Evolutionary conservation across 2,797 vertebrate species (phyloP), one percentile per base, ranked within the genome.

Genomic region (Sebastes cheni): DNA sequence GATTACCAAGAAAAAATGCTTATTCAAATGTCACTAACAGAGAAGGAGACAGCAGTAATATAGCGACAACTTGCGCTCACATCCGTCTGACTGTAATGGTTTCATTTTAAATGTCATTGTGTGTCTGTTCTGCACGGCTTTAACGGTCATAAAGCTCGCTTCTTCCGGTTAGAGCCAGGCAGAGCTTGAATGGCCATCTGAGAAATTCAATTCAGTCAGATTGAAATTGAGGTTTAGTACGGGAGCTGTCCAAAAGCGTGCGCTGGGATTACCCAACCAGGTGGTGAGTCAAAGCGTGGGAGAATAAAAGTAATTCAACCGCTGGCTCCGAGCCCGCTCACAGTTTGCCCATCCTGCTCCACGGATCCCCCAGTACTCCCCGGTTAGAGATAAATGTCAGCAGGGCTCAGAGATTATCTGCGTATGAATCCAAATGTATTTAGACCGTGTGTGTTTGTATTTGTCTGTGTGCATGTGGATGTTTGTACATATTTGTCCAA

Each of bases 21-120:
- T 36, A 82, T 89, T 90, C 67, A 91, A 93, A 91, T 88, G 89
- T 86, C 80, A 84, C 64, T 75, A 81, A 65, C 34, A 71, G 61
- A 74, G 61, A 73, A 71, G 9, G 60, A 82, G 81, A 74, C 52
- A 0, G 66, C 55, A 23, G 61, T 80, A 75, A 85, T 71, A 71
- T 9, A 64, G 74, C 10, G 67, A 82, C 69, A 65, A 73, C 29
- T 64, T 46, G 50, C 18, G 3, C 9, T 9, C 34, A 14, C 42
- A 67, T 84, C 67, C 12, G 12, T 65, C 72, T 75, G 80, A 64
- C 59, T 54, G 58, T 27, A 65, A 64, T 36, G 72, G 73, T 70
- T 79, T 77, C 36, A 2, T 66, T 89, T 75, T 74, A 91, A 92
- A 94, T 90, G 90, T 91, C 93, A 91, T 4, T 0, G 74, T 20